phyloP scores from a whole-genome alignment of 2,113 vertebrate species.

The Rostratula benghalensis region DNA sequence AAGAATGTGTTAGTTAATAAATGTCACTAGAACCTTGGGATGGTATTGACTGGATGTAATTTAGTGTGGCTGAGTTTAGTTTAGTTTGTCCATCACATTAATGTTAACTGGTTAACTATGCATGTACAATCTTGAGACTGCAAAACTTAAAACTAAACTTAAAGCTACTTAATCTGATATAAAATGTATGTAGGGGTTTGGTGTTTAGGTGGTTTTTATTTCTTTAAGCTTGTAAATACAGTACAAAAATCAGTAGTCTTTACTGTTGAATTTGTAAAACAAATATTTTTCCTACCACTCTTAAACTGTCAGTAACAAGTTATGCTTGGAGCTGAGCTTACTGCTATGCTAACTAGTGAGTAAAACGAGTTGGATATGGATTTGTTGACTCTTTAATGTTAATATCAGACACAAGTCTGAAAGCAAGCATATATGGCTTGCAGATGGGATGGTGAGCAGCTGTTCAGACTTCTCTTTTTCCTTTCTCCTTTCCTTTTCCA shows the following conservation, averaged over 20 bases:
- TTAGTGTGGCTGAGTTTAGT: background rate
- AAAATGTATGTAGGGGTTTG: background rate
- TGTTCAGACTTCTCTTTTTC: background rate
- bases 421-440: background rate
- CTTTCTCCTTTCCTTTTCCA: background rate
- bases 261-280: background rate
- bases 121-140: background rate
- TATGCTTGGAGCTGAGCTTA: background rate
- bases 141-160: too few species aligned
- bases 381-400: background rate
- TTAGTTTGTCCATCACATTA: background rate
- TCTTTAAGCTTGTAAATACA: too few species aligned
- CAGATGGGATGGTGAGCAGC: background rate
- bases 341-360: background rate
- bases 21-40: background rate
- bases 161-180: fast-evolving
- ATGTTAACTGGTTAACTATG: background rate
- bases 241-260: background rate
- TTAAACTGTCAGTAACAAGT: background rate
- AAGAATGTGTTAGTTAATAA: background rate
- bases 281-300: background rate
- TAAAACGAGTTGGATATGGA: background rate
- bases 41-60: background rate
- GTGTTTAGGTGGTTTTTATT: background rate
- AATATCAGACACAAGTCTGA: background rate